These are phyloP conservation scores for Syngnathus acus DNA, from an alignment of 2,797 vertebrate genomes.

Conservation along the genomic window DNA sequence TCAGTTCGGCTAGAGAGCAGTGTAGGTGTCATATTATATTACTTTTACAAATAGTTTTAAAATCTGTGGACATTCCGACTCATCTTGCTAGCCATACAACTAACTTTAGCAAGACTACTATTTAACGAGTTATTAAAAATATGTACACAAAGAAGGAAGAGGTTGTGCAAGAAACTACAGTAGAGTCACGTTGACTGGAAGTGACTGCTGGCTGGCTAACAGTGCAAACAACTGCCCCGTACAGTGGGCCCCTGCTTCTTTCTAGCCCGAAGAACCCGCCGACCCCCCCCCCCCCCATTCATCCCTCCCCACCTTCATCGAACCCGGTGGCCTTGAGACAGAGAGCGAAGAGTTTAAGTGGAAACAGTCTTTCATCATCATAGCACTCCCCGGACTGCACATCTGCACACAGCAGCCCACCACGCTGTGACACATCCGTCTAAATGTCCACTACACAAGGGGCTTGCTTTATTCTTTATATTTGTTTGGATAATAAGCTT, in stretches of 20 bases:
- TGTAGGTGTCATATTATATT: neutral
- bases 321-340: constrained; percentile 55
- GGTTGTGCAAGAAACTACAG: constrained; percentile 6
- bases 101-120: constrained; percentile 17
- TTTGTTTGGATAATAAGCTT: neutral
- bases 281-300: constrained; percentile 11
- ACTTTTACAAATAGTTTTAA: neutral
- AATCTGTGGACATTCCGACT: neutral
- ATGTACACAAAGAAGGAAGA: constrained; percentile 19
- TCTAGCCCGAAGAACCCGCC: constrained; percentile 28
- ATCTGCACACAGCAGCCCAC: constrained; percentile 47
- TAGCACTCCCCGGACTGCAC: constrained; percentile 42
- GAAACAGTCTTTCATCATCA: constrained; percentile 64
- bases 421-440: constrained; percentile 22
- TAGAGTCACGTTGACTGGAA: constrained; percentile 28
- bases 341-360: constrained; percentile 59
- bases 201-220: constrained; percentile 19
- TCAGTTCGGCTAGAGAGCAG: neutral
- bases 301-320: constrained; percentile 48
- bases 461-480: constrained; percentile 4
- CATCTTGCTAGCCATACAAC: neutral
- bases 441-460: constrained; percentile 19
- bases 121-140: constrained; percentile 41
- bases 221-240: constrained; percentile 38
- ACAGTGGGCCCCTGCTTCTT: constrained; percentile 46